Base-by-base conservation (phyloP, 2,888 invertebrate species). In the Leuctra nigra region DNA sequence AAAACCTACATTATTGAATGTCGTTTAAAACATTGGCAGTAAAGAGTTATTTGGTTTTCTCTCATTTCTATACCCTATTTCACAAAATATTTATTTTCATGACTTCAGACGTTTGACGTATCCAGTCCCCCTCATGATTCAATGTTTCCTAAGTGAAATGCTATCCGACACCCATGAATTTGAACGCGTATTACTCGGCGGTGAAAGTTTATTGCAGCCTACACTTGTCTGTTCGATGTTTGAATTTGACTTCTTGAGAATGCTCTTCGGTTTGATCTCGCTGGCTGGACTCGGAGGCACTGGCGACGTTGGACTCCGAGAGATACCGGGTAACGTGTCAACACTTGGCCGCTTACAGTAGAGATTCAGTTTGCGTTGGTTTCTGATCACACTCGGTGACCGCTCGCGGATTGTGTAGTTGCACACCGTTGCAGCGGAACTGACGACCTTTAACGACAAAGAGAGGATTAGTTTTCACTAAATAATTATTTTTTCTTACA, bases 221-320 rank as follows among this genome's bases (percentile, higher is more conserved):
- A 58, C 25, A 48, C 59, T 56, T 25, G 59, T 56, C 47, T 61
- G 62, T 50, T 67, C 67, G 20, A 65, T 62, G 56, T 63, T 66
- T 4, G 67, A 67, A 58, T 65, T 64, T 33, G 65, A 66, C 59
- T 67, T 67, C 61, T 67, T 67, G 46, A 67, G 61, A 55, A 67
- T 67, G 55, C 67, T 64, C 59, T 67, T 67, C 14, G 66, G 66
- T 58, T 66, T 66, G 38, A 63, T 59, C 9, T 64, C 65, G 18
- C 50, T 41, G 53, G 61, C 52, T 9, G 61, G 56, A 41, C 57
- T 58, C 23, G 54, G 33, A 14, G 61, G 61, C n/a, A 41, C 57
- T 16, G 63, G 59, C 14, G 63, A 59, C 4, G 63, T 62, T 18
- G 63, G 60, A 47, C 63, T 61, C 25, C 9, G 59, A 52, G 53